Evolutionary conservation across 2,113 vertebrate genomes (phyloP).

Genomic region (Ochotona curzoniae): DNA sequence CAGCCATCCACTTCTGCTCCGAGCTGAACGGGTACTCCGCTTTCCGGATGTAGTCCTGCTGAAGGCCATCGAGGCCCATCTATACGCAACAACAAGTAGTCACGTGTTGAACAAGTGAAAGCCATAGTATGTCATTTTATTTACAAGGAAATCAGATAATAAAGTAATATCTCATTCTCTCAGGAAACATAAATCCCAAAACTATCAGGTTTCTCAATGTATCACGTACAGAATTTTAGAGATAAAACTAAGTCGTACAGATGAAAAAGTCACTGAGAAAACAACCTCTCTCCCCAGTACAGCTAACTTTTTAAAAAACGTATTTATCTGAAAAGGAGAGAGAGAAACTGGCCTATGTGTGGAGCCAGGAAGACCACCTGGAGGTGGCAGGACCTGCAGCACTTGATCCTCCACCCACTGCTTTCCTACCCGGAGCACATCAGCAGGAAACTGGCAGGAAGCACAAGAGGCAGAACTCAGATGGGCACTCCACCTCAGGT

Average conservation of each 20-base stretch:
- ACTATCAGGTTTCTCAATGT: background rate
- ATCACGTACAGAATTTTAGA: background rate
- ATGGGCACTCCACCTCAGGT: too few species aligned
- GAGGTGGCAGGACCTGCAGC: too few species aligned
- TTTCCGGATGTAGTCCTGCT: conserved; percentile 94
- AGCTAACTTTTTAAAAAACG: too few species aligned
- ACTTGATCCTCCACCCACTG: too few species aligned
- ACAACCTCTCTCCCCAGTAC: background rate
- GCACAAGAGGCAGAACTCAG: too few species aligned
- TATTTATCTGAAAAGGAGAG: too few species aligned
- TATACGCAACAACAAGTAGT: conserved; percentile 76
- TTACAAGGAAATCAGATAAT: conserved; percentile 2
- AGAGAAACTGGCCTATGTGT: too few species aligned
- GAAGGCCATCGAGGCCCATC: conserved; percentile 95
- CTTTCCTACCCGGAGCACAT: too few species aligned
- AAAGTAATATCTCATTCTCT: background rate
- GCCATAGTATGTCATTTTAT: background rate
- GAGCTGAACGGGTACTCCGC: conserved; percentile 97
- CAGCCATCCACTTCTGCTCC: conserved; percentile 99
- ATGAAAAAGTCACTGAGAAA: background rate
- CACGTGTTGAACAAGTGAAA: conserved; percentile 18
- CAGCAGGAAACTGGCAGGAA: too few species aligned
- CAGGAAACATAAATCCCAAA: conserved; percentile 25
- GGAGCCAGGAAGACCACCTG: too few species aligned
- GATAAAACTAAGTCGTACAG: background rate